Conservation (phyloP, 2,797 vertebrate genomes). For the Protosalanx chinensis region DNA sequence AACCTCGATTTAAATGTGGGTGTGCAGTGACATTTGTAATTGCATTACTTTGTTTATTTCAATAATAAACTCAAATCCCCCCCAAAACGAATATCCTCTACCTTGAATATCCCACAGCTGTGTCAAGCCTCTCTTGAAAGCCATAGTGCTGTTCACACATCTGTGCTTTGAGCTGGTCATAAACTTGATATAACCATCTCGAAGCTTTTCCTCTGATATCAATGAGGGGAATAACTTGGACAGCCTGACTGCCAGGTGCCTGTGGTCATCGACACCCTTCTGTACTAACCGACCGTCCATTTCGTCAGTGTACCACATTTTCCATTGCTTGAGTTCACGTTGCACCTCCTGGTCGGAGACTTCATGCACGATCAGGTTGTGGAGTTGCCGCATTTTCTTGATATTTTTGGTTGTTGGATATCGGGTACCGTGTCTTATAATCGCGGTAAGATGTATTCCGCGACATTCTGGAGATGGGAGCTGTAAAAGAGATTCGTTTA, state of each 20-base stretch:
- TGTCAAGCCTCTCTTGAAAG: conserved; percentile 73
- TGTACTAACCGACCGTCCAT: conserved; percentile 84
- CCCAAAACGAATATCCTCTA: conserved; percentile 19
- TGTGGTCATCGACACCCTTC: conserved; percentile 80
- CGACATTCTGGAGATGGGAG: conserved; percentile 68
- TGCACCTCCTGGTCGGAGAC: conserved; percentile 39
- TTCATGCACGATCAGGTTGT: conserved; percentile 50
- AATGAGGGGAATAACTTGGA: conserved; percentile 76
- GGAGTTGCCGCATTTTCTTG: conserved; percentile 68
- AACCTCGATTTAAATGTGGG: not conserved
- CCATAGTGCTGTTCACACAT: conserved; percentile 81
- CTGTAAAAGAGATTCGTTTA: conserved; percentile 61
- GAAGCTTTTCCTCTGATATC: conserved; percentile 67
- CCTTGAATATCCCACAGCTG: conserved; percentile 62
- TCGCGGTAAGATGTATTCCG: conserved; percentile 77
- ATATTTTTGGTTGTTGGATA: conserved; percentile 76
- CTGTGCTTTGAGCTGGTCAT: conserved; percentile 88
- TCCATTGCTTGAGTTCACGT: conserved; percentile 70
- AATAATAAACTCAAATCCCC: too few species aligned
- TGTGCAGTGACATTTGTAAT: not conserved
- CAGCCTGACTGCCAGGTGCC: conserved; percentile 75
- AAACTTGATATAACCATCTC: conserved; percentile 62
- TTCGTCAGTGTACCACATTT: conserved; percentile 82
- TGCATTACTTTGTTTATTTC: too few species aligned
- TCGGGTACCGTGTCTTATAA: conserved; percentile 79